A percentile compares a stretch with the other conserved stretches of the same genome.
phyloP scores from a whole-genome alignment of 1,140 invertebrate genomes.

The Caerostris extrusa region DNA sequence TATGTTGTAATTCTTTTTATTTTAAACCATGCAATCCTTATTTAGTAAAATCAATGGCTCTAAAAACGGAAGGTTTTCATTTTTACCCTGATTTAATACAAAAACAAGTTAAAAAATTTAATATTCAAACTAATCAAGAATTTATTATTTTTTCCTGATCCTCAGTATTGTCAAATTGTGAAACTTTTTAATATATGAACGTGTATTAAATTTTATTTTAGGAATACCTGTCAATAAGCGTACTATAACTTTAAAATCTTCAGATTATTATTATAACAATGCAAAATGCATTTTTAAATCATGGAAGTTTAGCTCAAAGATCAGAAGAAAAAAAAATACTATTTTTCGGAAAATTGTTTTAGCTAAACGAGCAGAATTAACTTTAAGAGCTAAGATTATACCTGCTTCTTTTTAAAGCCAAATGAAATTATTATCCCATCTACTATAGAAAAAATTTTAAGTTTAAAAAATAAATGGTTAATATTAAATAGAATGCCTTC shows the following conservation, averaged over 20 bases:
- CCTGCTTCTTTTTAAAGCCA: conserved; percentile 49
- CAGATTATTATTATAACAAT: background rate
- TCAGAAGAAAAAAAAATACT: conserved; percentile 55
- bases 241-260: background rate
- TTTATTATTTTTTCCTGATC: conserved; percentile 39
- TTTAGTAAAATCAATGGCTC: conserved; percentile 33
- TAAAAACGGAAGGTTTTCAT: background rate
- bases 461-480: conserved; percentile 45
- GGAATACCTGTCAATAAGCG: background rate
- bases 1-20: conserved; percentile 42
- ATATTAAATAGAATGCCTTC: conserved; percentile 67
- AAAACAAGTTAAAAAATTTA: background rate
- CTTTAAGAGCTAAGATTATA: conserved; percentile 54
- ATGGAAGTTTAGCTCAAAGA: conserved; percentile 45
- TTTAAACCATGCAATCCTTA: conserved; percentile 23
- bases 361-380: conserved; percentile 32
- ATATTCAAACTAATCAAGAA: conserved; percentile 14
- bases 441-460: background rate
- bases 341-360: conserved; percentile 58
- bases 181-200: conserved; percentile 32
- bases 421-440: conserved; percentile 60
- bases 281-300: conserved; percentile 48
- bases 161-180: conserved; percentile 34
- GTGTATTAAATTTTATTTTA: background rate
- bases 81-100: conserved; percentile 4